Evolutionary conservation across 2,888 invertebrate species (phyloP).

Genomic region (Plemyria rubiginata): DNA sequence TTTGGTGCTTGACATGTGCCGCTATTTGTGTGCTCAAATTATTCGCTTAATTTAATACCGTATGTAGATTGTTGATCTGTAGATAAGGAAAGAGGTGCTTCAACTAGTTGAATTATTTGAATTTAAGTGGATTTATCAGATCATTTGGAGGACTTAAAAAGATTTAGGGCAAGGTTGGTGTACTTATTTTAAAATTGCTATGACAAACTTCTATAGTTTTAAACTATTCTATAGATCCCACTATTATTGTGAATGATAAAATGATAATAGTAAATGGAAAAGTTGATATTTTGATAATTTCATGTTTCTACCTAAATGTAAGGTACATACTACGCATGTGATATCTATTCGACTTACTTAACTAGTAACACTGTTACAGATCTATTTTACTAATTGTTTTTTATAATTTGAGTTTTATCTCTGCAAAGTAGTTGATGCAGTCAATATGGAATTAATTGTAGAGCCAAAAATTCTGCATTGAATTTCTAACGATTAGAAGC

Average conservation of each 20-base stretch:
- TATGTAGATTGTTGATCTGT: conserved; percentile 61
- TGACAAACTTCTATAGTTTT: not conserved
- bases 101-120: conserved; percentile 41
- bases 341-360: too few relatives aligned
- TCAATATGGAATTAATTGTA: conserved; percentile 4
- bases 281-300: too few relatives aligned
- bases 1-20: conserved; percentile 69
- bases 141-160: conserved; percentile 25
- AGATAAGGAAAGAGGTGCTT: conserved; percentile 69
- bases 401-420: not conserved
- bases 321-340: too few relatives aligned
- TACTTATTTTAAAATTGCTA: not conserved
- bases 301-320: too few relatives aligned
- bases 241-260: too few relatives aligned
- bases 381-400: not conserved
- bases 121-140: conserved; percentile 20
- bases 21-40: conserved; percentile 63
- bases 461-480: conserved; percentile 29
- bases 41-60: conserved; percentile 72
- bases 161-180: not conserved
- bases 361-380: too few relatives aligned
- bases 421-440: not conserved
- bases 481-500: conserved; percentile 42
- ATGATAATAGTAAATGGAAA: too few relatives aligned
- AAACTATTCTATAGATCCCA: too few relatives aligned